Base-by-base conservation (phyloP, 2,888 invertebrate species). In the Andrena fulva region DNA sequence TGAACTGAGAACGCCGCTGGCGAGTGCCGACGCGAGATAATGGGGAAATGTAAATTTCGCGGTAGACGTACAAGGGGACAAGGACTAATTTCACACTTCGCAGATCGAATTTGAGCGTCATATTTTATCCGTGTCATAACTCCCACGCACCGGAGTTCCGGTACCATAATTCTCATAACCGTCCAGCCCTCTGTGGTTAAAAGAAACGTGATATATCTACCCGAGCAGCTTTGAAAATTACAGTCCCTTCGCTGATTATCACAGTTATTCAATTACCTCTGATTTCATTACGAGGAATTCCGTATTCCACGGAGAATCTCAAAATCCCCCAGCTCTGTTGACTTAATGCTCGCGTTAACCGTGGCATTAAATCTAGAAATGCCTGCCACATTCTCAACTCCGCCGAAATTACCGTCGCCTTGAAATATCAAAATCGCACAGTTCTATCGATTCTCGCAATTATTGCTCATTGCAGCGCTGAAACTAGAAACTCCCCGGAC, bases 11-110 rank as follows among this genome's bases (percentile, higher is more conserved):
- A 56, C 33, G 10, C 27, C 52, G 1, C 0, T 24, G n/a, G 60
- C 60, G 52, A 74, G 67, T 59, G 52, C 20, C 56, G 71, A 70
- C 56, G 29, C 5, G 68, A 12, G 68, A 33, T 80, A 76, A 83
- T 73, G 80, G 80, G 59, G 73, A 60, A 73, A 81, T 80, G 71
- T 75, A 84, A 77, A 85, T 77, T 69, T 70, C 62, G 72, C 69
- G 76, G 70, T 59, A 70, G 62, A 31, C 62, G 54, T 27, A 70
- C 50, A 67, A 42, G 31, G 66, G 69, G 48, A 60, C 72, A 72
- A 67, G 62, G 80, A 70, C 68, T 77, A 87, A 85, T 87, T 87
- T 87, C 75, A 84, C 83, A 80, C 85, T 70, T 82, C 74, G 63
- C 79, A 59, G 68, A 78, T 82, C 83, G 69, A 68, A 74, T 77